Percentiles rank a stretch among this genome's conserved stretches.
Evolutionary conservation across 1,140 invertebrate genomes (phyloP).

Genomic region (Lepidurus packardi): DNA sequence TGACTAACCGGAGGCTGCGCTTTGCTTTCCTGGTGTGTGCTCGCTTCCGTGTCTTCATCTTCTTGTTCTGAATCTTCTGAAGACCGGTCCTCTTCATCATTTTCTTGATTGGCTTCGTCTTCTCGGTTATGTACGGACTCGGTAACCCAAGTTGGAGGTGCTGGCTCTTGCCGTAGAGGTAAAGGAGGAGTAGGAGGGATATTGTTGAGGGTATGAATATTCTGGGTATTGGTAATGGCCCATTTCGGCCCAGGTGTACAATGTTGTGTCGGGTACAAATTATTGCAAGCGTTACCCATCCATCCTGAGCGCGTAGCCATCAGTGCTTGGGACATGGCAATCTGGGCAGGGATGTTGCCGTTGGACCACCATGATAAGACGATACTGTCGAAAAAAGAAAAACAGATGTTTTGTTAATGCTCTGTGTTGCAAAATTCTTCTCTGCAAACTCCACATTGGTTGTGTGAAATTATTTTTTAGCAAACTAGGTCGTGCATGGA

Average conservation of each 20-base stretch:
- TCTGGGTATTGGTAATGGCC: neutral
- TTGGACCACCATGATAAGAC: slow-evolving; percentile 28
- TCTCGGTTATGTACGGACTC: neutral
- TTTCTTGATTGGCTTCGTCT: neutral
- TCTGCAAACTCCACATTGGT: neutral
- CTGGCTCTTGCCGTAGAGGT: neutral
- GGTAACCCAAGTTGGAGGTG: neutral
- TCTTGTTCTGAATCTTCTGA: neutral
- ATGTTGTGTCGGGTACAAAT: slow-evolving; percentile 26
- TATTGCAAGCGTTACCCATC: slow-evolving; percentile 30
- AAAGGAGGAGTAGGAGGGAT: neutral
- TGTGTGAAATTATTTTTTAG: neutral
- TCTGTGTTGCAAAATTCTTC: neutral
- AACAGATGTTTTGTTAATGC: neutral
- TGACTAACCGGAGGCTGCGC: neutral
- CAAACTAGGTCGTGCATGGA: neutral
- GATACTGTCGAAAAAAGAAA: slow-evolving; percentile 25
- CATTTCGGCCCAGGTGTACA: neutral
- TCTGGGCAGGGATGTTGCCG: neutral
- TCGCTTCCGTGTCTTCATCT: neutral
- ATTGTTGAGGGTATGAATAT: neutral
- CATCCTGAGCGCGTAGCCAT: slow-evolving; percentile 32
- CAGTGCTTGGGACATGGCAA: slow-evolving; percentile 22
- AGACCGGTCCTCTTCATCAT: neutral
- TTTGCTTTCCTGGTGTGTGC: neutral